A percentile compares a stretch with the other conserved stretches of the same genome.
These are phyloP conservation scores for Thamnophis elegans DNA, from an alignment of 2,797 vertebrate species.

Conservation along the genomic window DNA sequence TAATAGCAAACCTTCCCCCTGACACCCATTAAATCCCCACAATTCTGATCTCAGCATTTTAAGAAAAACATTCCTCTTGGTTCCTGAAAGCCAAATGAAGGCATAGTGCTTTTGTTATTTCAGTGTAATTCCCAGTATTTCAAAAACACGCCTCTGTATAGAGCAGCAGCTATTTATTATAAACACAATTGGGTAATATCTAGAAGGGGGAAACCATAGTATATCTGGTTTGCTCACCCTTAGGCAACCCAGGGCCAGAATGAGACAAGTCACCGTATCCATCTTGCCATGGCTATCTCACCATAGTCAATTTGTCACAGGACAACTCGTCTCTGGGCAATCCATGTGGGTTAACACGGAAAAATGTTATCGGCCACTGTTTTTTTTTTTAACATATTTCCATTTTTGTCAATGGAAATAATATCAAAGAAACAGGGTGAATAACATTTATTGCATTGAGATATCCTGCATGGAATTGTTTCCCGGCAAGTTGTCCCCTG, in stretches of 20 bases:
- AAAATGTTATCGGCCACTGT: too few relatives aligned
- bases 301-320: too few relatives aligned
- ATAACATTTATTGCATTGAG: not conserved
- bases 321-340: too few relatives aligned
- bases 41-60: conserved; percentile 46
- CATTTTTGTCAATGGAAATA: not conserved
- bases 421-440: not conserved
- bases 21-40: conserved; percentile 32
- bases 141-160: not conserved
- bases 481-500: not conserved
- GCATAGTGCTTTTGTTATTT: not conserved
- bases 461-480: not conserved
- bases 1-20: conserved; percentile 43
- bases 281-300: too few relatives aligned
- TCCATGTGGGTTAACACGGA: too few relatives aligned
- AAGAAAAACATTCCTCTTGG: conserved; percentile 28
- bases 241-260: not conserved
- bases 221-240: not conserved
- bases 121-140: conserved; percentile 18
- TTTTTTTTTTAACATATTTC: not conserved
- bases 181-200: not conserved
- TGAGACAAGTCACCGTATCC: not conserved
- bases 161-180: not conserved
- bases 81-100: conserved; percentile 49
- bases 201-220: not conserved